Evolutionary conservation across 2,797 vertebrate genomes (phyloP), one percentile per base, ranked within the genome.

Genomic region (Oceanodroma leucorhoa): DNA sequence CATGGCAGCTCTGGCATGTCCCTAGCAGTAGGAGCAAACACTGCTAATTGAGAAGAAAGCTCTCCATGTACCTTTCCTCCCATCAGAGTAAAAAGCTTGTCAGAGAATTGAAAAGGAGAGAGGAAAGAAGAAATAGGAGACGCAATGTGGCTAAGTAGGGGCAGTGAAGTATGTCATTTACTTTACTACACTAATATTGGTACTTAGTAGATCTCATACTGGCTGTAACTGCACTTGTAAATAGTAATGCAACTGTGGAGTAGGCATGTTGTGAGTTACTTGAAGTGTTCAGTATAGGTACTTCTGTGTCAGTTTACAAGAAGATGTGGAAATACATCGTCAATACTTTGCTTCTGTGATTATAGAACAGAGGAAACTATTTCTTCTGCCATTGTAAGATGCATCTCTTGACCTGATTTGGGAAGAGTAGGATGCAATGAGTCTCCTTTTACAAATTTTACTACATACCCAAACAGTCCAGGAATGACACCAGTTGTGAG

Each of bases 61-160:
- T 23, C 3, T 73, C 16, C 1, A 0, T 23, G 7, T 22, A 41
- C 20, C 14, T 78, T 45, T 50, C 19, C 9, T 72, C 60, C 30
- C 0, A 0, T 53, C 23, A 78, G 41, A 55, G 43, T 55, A 60
- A 34, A 23, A 48, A 38, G 22, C 22, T 58, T 62, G 43, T 76
- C 22, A 32, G 24, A 40, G 18, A 50, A 40, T 9, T 45, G 48
- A 34, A 48, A 67, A 40, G 11, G 23, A 48, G 27, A 36, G 48
- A 41, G 29, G 15, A 76, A 29, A 17, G n/a, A 26, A 67, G 22
- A 53, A 69, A 48, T 8, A 14, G 13, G n/a, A 88, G 70, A 32
- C 0, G 0, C 4, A 4, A 6, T 3, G 22, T 51, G 8, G 13
- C 43, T 26, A 29, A 14, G 22, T 16, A n/a, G 40, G 32, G 14